Evolutionary conservation across 2,113 vertebrate genomes (phyloP), one percentile per base, ranked within the genome.

Genomic region (Ictidomys tridecemlineatus): DNA sequence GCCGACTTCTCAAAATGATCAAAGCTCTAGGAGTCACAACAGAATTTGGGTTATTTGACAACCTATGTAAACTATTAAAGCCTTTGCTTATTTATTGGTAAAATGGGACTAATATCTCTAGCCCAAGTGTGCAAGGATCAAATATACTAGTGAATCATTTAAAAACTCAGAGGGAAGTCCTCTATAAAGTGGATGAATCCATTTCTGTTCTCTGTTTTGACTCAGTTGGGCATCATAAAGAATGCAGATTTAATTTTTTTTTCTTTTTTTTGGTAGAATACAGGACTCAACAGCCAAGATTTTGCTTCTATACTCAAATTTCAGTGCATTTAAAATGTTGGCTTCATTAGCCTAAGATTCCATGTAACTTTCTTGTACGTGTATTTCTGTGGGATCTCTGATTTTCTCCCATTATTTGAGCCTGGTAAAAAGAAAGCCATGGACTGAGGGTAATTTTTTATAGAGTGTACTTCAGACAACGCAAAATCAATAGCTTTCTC

Each of bases 371-470:
- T 48, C 83, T 63, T 85, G 69, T 30, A 61, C 93, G 32, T 85
- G 42, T 20, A 74, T 69, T 91, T 97, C 89, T 93, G 58, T 56
- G 76, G 79, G 78, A 58, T 34, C 0, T 90, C 76, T 63, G 93
- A 53, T 93, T 98, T 97, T 89, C 90, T 88, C 61, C 67, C 4
- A 78, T 94, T 94, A 88, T 0, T 0, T 77, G 45, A 89, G 92
- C 45, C 79, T 92, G 70, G 91, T 85, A 91, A 79, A 95, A 58
- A 63, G 80, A 96, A 97, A 63, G 63, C 39, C 42, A 88, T 18
- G 24, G 77, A 45, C n/a, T 78, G 53, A 93, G 63, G 84, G 90
- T 95, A 95, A 85, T 97, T 77, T 95, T 97, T 97, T 95, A 97
- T 85, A 42, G 0, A 56, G 4, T 69, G 56, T 85, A 74, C 84